These are phyloP conservation scores for Cherax destructor DNA, from an alignment of 1,140 invertebrate species.

Conservation along the genomic window DNA sequence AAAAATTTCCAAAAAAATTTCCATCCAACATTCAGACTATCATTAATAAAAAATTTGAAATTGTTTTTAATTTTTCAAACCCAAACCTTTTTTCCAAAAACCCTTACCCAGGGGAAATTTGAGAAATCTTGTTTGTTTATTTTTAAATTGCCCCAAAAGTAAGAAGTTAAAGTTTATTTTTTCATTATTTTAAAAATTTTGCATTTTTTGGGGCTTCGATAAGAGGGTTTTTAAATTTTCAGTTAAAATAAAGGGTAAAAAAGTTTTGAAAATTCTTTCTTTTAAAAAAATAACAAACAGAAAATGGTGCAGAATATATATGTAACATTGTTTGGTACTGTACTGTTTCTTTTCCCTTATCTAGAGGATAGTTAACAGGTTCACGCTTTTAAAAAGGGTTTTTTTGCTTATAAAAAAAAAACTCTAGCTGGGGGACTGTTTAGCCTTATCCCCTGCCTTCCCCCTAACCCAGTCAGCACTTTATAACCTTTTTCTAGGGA, in stretches of 20 bases:
- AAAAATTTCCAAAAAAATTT: background rate
- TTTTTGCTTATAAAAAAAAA: background rate
- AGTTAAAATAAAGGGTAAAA: background rate
- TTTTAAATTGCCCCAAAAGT: no score
- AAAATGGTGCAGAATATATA: no score
- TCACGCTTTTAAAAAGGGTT: background rate
- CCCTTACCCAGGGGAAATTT: no score
- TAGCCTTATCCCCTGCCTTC: slow-evolving; percentile 54
- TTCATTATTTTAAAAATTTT: no score
- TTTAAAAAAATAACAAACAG: no score
- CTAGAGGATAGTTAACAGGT: background rate
- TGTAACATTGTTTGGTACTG: background rate
- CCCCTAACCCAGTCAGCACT: slow-evolving; percentile 34
- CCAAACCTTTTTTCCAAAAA: no score
- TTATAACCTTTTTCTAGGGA: slow-evolving; percentile 15
- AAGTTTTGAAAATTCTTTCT: no score
- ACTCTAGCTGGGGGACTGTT: slow-evolving; percentile 25
- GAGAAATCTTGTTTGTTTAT: no score
- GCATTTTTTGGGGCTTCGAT: no score
- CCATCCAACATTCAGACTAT: slow-evolving; percentile 20
- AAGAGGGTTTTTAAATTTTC: background rate
- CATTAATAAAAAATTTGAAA: no score
- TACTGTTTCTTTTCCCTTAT: background rate
- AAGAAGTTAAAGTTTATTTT: no score
- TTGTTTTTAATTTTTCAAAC: no score